These are phyloP conservation scores for Limnodromus scolopaceus DNA, from an alignment of 2,797 vertebrate species.

Conservation along the genomic window DNA sequence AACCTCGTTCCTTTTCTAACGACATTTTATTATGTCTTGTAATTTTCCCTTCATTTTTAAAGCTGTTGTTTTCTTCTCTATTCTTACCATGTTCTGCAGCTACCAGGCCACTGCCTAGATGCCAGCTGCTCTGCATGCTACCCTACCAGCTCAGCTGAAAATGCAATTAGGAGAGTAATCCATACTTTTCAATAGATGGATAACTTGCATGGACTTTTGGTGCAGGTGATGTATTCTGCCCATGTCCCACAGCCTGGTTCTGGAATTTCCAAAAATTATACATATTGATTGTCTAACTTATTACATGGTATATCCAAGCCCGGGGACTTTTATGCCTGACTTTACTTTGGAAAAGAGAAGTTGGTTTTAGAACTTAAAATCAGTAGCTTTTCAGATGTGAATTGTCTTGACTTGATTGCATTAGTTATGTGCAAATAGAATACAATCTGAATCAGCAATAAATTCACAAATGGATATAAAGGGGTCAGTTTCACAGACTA, in stretches of 20 bases:
- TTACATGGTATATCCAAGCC: neutral
- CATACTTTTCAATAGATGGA: neutral
- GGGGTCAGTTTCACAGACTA: neutral
- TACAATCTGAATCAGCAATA: neutral
- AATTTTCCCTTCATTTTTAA: neutral
- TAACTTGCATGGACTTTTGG: neutral
- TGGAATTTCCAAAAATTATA: neutral
- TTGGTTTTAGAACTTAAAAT: neutral
- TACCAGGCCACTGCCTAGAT: neutral
- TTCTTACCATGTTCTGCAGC: neutral
- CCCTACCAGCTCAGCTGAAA: neutral
- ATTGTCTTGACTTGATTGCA: neutral
- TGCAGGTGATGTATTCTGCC: neutral
- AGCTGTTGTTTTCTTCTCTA: neutral
- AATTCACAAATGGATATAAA: neutral
- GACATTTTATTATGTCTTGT: neutral
- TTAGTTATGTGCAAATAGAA: neutral
- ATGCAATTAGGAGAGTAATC: neutral
- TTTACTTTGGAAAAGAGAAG: neutral
- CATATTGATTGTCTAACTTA: neutral
- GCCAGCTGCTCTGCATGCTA: neutral
- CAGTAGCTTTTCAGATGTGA: neutral
- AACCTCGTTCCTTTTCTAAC: neutral
- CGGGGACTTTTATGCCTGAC: neutral
- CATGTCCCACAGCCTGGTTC: neutral